Evolutionary conservation across 2,113 vertebrate genomes (phyloP).

Genomic region (Gopherus flavomarginatus): DNA sequence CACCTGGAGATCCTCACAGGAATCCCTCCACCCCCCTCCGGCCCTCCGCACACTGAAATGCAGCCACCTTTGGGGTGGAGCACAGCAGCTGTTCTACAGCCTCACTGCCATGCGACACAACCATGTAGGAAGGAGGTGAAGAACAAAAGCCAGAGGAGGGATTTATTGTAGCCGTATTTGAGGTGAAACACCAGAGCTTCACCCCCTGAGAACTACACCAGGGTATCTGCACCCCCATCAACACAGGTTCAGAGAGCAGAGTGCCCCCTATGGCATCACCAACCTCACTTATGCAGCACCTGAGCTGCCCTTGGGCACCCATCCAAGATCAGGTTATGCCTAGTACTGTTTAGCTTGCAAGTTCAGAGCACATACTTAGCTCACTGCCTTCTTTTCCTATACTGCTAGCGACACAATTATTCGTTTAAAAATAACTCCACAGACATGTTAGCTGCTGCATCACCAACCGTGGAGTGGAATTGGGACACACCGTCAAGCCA

Average conservation of each 20-base stretch:
- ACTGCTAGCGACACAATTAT: no score
- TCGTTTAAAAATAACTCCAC: neutral
- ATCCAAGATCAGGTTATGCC: no score
- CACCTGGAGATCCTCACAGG: neutral
- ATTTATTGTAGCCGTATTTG: neutral
- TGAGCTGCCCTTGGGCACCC: neutral
- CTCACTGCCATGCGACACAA: neutral
- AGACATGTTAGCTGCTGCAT: neutral
- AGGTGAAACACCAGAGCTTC: neutral
- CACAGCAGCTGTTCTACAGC: neutral
- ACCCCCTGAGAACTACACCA: neutral
- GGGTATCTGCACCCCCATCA: neutral
- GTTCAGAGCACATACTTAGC: no score
- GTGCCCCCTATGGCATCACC: neutral
- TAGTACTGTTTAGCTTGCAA: no score
- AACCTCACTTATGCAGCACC: neutral
- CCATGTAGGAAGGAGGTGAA: neutral
- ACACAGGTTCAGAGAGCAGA: neutral
- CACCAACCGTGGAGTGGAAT: neutral
- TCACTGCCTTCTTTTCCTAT: no score
- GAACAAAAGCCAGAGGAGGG: no score
- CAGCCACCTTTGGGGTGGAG: neutral
- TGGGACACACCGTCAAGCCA: neutral
- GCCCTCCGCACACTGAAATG: neutral
- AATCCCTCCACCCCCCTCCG: neutral